Evolutionary conservation across 2,888 invertebrate species (phyloP), one percentile per base, ranked within the genome.

Genomic region (Scelioninae gen. 2): DNA sequence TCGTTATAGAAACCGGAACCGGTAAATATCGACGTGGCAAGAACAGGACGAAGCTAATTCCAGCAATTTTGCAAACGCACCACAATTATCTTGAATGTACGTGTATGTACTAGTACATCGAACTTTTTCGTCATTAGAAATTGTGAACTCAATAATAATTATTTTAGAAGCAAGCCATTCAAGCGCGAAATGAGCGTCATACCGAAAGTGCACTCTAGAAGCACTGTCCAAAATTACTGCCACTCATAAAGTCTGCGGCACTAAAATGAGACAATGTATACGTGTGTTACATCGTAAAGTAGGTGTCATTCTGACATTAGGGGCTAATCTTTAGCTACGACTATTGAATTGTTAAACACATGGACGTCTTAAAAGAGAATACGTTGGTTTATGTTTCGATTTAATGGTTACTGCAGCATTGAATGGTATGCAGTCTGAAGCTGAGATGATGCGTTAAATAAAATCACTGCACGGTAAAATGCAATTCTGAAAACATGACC

Each of bases 261-360:
- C 18, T 28, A 48, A 48, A 61, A 39, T 39, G 11, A 39, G 39
- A 39, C 57, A 45, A 19, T 33, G 9, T 48, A 16, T 48, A 43
- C 43, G n/a, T n/a, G 43, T 19, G 18, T 43, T 43, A 43, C 43
- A n/a, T 35, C 48, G 39, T 48, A 48, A 61, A 43, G 45, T 57
- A 33, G 13, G 33, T 33, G 43, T 48, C 16, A 10, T 35, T 19
- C 5, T 19, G 19, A 41, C 28, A 16, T 41, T 37, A 41, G 41
- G n/a, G 25, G 41, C 11, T 11, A 41, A 18, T 55, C 41, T 43
- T 43, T 19, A 19, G n/a, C 10, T 22, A 58, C 13, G 22, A 0
- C 35, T 46, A 46, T 25, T 60, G 37, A 60, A 60, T 60, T 37
- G 35, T 46, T 60, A 60, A 60, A 37, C 22, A n/a, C 25, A 25